phyloP scores from a whole-genome alignment of 35 echinoderm and acorn worm species.

The Lytechinus variegatus region DNA sequence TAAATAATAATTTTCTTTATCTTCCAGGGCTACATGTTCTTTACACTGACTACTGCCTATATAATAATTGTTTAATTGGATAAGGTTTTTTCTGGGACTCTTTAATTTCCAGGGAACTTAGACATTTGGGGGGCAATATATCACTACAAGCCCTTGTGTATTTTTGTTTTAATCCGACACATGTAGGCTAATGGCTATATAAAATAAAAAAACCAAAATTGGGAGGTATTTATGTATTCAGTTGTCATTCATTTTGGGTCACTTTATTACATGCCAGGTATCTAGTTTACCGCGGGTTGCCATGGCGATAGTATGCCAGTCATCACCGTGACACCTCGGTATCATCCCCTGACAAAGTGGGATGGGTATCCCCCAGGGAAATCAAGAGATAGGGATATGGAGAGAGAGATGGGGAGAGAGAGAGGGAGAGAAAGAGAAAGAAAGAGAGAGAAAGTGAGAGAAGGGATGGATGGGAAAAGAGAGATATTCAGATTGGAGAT shows the following conservation, averaged over 20 bases:
- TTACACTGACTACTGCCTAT: no score
- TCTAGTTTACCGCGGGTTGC: background rate
- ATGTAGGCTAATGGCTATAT: no score
- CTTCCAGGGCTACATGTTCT: no score
- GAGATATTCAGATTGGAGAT: no score
- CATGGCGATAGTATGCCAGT: conserved; percentile 1
- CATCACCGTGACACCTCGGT: background rate
- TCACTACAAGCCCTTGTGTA: no score
- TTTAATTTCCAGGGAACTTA: no score
- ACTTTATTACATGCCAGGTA: background rate
- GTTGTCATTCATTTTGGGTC: background rate
- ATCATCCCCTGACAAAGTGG: background rate
- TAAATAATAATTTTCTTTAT: no score
- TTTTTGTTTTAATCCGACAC: no score
- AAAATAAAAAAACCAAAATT: background rate
- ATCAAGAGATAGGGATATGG: background rate
- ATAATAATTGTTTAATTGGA: no score
- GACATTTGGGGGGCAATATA: no score
- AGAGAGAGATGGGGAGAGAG: background rate
- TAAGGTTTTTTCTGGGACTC: no score
- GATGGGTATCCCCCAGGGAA: background rate
- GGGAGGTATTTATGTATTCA: background rate
- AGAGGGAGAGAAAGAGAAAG: background rate
- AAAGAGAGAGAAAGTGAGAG: background rate
- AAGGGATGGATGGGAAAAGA: background rate